Conservation (phyloP, 1,140 invertebrate genomes). For the Musca vetustissima region DNA sequence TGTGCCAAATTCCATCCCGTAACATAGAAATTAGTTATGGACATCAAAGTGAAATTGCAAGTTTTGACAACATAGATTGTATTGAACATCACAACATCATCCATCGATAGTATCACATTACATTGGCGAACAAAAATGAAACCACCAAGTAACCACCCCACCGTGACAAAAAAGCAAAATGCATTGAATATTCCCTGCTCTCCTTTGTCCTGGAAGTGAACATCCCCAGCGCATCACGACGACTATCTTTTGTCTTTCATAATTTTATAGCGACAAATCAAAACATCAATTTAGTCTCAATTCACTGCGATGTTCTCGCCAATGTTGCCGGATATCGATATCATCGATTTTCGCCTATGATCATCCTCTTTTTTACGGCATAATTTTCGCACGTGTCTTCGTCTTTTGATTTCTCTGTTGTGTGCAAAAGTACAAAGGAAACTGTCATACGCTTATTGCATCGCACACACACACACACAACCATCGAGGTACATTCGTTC, state of each 20-base stretch:
- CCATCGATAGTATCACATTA: not conserved
- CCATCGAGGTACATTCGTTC: too few relatives aligned
- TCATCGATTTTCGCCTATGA: not conserved
- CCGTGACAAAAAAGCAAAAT: too few relatives aligned
- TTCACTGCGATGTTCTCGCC: not conserved
- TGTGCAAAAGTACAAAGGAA: not conserved
- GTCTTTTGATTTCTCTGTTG: not conserved
- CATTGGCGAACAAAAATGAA: not conserved
- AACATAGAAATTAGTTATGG: not conserved
- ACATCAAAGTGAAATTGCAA: slow-evolving; percentile 12
- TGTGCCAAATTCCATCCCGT: not conserved
- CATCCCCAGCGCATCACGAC: not conserved
- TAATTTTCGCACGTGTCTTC: slow-evolving; percentile 17
- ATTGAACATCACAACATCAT: not conserved
- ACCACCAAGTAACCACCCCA: not conserved
- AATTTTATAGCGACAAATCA: slow-evolving; percentile 14
- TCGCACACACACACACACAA: too few relatives aligned
- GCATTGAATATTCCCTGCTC: too few relatives aligned
- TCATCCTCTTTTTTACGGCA: slow-evolving; percentile 14
- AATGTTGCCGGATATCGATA: too few relatives aligned
- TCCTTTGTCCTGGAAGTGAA: not conserved
- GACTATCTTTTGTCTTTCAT: not conserved
- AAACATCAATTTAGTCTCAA: slow-evolving; percentile 21
- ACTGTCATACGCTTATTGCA: slow-evolving; percentile 17
- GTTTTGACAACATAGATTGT: slow-evolving; percentile 2